Percentiles rank a stretch among this genome's conserved stretches.
Evolutionary conservation across 2,888 invertebrate genomes (phyloP).

Genomic region (Euzophera pinguis): DNA sequence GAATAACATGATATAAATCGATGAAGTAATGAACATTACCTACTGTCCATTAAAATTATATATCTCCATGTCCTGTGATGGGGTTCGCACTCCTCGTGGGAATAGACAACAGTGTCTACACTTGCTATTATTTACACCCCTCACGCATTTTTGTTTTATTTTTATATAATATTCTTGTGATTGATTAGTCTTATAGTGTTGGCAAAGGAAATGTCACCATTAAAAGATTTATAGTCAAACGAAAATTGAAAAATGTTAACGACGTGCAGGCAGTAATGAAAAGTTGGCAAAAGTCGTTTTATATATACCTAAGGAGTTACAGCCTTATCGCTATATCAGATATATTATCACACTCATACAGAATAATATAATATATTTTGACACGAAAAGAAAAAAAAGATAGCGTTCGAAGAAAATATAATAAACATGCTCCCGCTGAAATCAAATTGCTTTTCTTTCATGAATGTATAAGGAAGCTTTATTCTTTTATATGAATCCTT

Average conservation of each 20-base stretch:
- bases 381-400: background rate
- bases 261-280: too few species aligned
- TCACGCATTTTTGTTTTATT: constrained; percentile 17
- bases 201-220: background rate
- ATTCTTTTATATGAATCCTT: constrained; percentile 5
- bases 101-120: constrained; percentile 32
- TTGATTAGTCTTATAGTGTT: constrained; percentile 4
- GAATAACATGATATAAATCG: too few species aligned
- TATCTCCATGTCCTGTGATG: background rate
- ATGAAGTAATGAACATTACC: background rate
- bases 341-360: too few species aligned
- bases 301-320: too few species aligned
- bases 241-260: too few species aligned
- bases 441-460: constrained; percentile 10
- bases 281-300: too few species aligned
- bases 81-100: constrained; percentile 25
- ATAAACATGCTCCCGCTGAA: constrained; percentile 1
- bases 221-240: background rate
- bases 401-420: background rate
- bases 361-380: too few species aligned
- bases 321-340: too few species aligned
- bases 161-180: background rate
- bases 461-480: constrained; percentile 2
- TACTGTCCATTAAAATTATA: background rate
- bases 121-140: constrained; percentile 24